Base-by-base conservation (phyloP, 2,113 vertebrate species). In the Osmerus eperlanus region DNA sequence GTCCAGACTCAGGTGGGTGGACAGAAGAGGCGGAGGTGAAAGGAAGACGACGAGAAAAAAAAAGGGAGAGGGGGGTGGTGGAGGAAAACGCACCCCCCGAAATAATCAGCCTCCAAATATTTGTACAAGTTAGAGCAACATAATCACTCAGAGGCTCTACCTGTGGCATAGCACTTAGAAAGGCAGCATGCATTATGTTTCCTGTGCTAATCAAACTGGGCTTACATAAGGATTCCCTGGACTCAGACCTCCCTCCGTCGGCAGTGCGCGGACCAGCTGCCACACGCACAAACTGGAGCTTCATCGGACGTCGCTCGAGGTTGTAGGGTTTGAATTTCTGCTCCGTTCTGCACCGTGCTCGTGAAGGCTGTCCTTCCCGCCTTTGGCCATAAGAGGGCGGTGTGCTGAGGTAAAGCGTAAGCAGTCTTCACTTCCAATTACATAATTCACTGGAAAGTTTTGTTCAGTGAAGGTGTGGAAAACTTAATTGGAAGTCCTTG, bases 401-500 rank as follows among this genome's bases (percentile, higher is more conserved):
- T 78, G 73, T 83, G 47, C 47, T 51, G 56, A 62, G 87, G 67
- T 54, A 58, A 68, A 51, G 11, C 32, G 61, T 25, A 18, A 6
- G 65, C 63, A 5, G 63, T 65, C 68, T 70, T 64, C 25, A 14
- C 29, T 55, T 73, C 28, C 68, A 3, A 86, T 89, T 85, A 80
- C 86, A 88, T 86, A 83, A 88, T 76, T 79, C 81, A 74, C 53
- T 88, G 88, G 86, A 89, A 90, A 84, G 74, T 83, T 89, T 86
- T 84, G 79, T 84, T 87, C 83, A 83, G 78, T 83, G 73, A 59
- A 83, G 81, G 79, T 82, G 83, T 77, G 84, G 86, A 90, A 87
- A 89, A 80, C 68, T 83, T 72, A 85, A 87, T 84, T 51, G 69
- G 54, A 56, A 75, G 75, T 79, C 65, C 72, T 77, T 82, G 19